Evolutionary conservation across 2,888 invertebrate genomes (phyloP).

Genomic region (Pheosia tremula): DNA sequence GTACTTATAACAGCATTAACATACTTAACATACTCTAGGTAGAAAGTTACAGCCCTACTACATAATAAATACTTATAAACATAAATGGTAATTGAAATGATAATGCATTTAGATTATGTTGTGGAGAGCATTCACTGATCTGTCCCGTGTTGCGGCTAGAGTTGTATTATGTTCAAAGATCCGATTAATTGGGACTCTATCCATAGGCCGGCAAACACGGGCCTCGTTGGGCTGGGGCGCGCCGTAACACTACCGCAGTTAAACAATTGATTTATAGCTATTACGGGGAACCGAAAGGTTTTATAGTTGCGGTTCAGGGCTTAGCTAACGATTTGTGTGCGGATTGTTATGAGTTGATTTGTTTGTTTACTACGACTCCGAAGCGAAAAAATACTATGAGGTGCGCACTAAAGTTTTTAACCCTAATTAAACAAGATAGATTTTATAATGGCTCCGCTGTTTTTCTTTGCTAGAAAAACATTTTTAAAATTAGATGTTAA

Average conservation of each 20-base stretch:
- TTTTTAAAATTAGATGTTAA: too few relatives aligned
- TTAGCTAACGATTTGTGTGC: constrained; percentile 9
- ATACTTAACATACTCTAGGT: too few relatives aligned
- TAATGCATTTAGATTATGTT: constrained; percentile 46
- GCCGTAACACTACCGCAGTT: constrained; percentile 46
- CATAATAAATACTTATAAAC: constrained; percentile 52
- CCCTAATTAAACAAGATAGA: too few relatives aligned
- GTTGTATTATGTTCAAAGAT: constrained; percentile 54
- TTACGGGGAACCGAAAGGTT: constrained; percentile 6
- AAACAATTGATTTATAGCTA: constrained; percentile 43
- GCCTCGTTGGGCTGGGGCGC: constrained; percentile 52
- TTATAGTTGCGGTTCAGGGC: constrained; percentile 2
- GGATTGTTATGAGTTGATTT: neutral
- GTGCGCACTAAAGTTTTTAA: too few relatives aligned
- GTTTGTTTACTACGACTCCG: neutral
- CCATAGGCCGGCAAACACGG: constrained; percentile 55
- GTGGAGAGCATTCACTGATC: constrained; percentile 36
- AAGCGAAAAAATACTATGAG: too few relatives aligned
- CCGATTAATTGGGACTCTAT: constrained; percentile 67
- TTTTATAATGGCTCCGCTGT: too few relatives aligned
- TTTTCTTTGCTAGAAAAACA: too few relatives aligned
- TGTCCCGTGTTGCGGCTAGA: constrained; percentile 46
- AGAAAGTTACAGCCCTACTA: neutral
- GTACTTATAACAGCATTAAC: too few relatives aligned
- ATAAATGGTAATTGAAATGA: constrained; percentile 59